A percentile compares a stretch with the other conserved stretches of the same genome.
Evolutionary conservation across 2,113 vertebrate genomes (phyloP).

Genomic region (Zosterops lateralis): DNA sequence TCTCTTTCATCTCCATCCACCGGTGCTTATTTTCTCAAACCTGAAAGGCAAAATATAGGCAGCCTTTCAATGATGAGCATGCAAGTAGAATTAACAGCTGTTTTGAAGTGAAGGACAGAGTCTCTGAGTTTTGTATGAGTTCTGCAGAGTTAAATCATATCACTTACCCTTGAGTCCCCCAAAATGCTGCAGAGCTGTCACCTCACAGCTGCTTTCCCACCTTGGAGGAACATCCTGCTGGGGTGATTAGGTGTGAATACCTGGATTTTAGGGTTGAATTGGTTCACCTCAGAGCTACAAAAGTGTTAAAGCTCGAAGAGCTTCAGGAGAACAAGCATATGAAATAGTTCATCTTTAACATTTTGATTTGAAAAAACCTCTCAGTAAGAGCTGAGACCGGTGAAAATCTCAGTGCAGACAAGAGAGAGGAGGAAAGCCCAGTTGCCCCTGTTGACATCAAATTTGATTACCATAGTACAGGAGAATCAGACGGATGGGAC

Average conservation of each 20-base stretch:
- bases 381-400: neutral
- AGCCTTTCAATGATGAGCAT: neutral
- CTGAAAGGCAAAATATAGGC: neutral
- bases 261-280: neutral
- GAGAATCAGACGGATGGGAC: fast-evolving
- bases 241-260: neutral
- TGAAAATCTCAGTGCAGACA: neutral
- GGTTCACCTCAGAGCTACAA: neutral
- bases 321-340: neutral
- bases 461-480: fast-evolving
- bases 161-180: fast-evolving
- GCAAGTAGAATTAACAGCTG: neutral
- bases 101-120: neutral
- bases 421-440: neutral
- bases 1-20: conserved; percentile 58
- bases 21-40: neutral
- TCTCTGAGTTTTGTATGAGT: neutral
- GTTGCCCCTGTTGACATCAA: neutral
- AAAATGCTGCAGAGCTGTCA: neutral
- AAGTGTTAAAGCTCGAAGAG: neutral
- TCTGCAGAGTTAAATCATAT: neutral
- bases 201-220: neutral
- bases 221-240: neutral
- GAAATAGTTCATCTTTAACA: neutral
- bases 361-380: neutral